A percentile compares a stretch with the other conserved stretches of the same genome.
Evolutionary conservation across 2,888 invertebrate species (phyloP).

Genomic region (Dioctria rufipes): DNA sequence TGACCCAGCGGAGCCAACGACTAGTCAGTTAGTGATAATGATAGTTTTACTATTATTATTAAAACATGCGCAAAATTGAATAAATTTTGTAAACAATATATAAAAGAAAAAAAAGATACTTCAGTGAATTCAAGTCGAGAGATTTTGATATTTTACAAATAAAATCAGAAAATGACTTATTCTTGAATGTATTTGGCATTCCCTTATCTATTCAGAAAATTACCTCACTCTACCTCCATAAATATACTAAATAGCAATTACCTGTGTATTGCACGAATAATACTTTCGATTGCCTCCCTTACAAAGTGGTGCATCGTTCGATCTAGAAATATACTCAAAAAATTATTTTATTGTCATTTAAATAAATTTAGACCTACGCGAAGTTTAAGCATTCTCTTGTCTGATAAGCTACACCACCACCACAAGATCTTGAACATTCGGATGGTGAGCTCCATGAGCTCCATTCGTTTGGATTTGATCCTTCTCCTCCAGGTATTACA

Average conservation of each 20-base stretch:
- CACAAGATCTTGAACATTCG: constrained; percentile 92
- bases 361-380: constrained; percentile 15
- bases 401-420: constrained; percentile 92
- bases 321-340: constrained; percentile 71
- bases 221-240: too few species aligned
- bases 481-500: constrained; percentile 80
- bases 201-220: too few species aligned
- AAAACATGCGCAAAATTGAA: too few species aligned
- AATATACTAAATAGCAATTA: constrained; percentile 65
- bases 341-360: constrained; percentile 5
- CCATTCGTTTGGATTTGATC: constrained; percentile 79
- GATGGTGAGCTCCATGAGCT: constrained; percentile 87
- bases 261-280: constrained; percentile 93
- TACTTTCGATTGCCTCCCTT: constrained; percentile 86
- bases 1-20: too few species aligned
- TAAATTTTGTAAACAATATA: too few species aligned
- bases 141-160: too few species aligned
- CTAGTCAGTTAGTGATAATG: too few species aligned
- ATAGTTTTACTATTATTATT: too few species aligned
- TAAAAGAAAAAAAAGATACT: too few species aligned
- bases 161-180: too few species aligned
- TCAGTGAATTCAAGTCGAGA: too few species aligned
- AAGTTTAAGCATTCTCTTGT: constrained; percentile 79
- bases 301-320: constrained; percentile 78
- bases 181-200: too few species aligned